Evolutionary conservation across 2,797 vertebrate genomes (phyloP).

Genomic region (Enteromius fasciolatus): DNA sequence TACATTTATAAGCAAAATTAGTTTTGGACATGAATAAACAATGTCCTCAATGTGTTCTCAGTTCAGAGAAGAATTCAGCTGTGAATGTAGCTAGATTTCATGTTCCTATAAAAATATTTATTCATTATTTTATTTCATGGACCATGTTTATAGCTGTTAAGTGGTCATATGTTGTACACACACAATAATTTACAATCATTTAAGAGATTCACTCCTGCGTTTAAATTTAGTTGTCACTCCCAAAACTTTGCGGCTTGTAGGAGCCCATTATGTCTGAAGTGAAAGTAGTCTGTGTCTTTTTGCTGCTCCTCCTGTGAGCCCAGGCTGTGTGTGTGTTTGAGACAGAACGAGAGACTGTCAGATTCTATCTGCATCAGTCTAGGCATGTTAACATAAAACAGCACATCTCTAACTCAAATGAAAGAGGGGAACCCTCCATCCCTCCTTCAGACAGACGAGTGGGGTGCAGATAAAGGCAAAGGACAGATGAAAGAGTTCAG

Average conservation of each 20-base stretch:
- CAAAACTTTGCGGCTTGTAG: neutral
- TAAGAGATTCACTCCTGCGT: neutral
- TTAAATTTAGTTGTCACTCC: neutral
- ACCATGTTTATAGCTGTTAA: neutral
- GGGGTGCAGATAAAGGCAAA: slow-evolving; percentile 52
- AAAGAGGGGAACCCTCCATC: slow-evolving; percentile 49
- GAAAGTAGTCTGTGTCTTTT: slow-evolving; percentile 5
- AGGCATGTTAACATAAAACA: slow-evolving; percentile 43
- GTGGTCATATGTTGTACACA: neutral
- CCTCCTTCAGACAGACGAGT: slow-evolving; percentile 45
- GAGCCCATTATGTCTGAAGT: neutral
- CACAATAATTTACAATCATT: neutral
- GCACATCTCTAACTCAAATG: slow-evolving; percentile 40
- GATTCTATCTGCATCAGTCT: slow-evolving; percentile 45
- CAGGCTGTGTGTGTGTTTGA: neutral
- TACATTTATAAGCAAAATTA: neutral
- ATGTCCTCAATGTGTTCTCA: too few species aligned
- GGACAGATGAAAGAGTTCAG: slow-evolving; percentile 49
- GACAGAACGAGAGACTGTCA: neutral
- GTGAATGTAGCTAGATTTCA: neutral
- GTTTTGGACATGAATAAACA: neutral
- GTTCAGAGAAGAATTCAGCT: neutral
- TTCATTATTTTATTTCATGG: neutral
- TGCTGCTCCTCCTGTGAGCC: neutral
- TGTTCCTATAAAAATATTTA: neutral